Base-by-base conservation (phyloP, 2,888 invertebrate genomes). In the Leptinotarsa peninsularis region DNA sequence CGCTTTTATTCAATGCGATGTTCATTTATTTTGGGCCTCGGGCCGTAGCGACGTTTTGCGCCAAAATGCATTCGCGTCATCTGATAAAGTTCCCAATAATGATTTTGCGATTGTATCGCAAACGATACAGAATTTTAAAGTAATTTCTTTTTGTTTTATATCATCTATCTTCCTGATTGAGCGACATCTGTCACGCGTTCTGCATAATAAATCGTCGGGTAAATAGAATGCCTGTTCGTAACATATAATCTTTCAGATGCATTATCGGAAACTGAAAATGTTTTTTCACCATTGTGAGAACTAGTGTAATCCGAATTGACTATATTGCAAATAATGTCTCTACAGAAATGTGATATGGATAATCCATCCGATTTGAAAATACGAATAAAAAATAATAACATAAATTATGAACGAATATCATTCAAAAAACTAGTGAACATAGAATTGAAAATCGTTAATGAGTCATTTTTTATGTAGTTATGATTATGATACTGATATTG, bases 1-100 rank as follows among this genome's bases (percentile, higher is more conserved):
- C 83, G 84, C 81, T 84, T 85, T 82, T 81, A 84, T 84, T 84
- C 84, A 84, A 84, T 85, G 83, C 83, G 81, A 78, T 82, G 83
- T 84, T 84, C 84, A 84, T 85, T 85, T 84, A 82, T 83, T 83
- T 82, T 80, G 75, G 77, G 82, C 83, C 81, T 74, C 69, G 60
- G 77, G 77, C 73, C 66, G 66, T 54, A 52, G 72, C 77, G 79
- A 77, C 78, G 81, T 80, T 77, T 81, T 76, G 78, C 77, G 78
- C 81, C 79, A 78, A 80, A 81, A 81, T 81, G 81, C 82, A 81
- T 81, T 79, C 77, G 76, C 80, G 80, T 80, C 81, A 82, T 83
- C 81, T 79, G 82, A 82, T 82, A 82, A 81, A 78, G 76, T 75
- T 67, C 78, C 76, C 78, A 79, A 78, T 83, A 83, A 83, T 83